Evolutionary conservation across 2,113 vertebrate genomes (phyloP).

Genomic region (Andinoacara biseriatus): DNA sequence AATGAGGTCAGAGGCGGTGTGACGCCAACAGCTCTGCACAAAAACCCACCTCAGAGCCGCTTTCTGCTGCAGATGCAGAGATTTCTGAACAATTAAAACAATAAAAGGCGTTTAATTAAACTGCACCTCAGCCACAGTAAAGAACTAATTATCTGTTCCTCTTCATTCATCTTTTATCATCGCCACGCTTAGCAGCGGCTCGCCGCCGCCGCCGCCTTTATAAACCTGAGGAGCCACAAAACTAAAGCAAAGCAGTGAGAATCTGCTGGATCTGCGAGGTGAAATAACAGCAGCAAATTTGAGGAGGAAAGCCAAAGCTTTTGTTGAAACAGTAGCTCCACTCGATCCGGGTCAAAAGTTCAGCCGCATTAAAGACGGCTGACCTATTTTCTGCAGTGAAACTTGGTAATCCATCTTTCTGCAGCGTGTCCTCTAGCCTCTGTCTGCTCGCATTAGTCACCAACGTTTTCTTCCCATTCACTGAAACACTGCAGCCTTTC

Average conservation of each 20-base stretch:
- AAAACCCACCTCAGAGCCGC: not conserved
- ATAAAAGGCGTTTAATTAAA: conserved; percentile 22
- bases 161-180: not conserved
- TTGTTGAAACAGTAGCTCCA: conserved; percentile 53
- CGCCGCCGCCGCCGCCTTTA: not conserved
- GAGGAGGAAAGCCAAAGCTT: not conserved
- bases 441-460: conserved; percentile 56
- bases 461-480: not conserved
- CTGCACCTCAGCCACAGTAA: not conserved
- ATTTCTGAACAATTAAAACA: conserved; percentile 19
- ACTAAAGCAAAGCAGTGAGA: not conserved
- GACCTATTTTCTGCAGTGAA: conserved; percentile 77
- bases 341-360: conserved; percentile 78
- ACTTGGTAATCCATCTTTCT: conserved; percentile 67
- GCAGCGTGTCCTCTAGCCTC: conserved; percentile 53
- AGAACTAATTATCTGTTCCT: conserved; percentile 4
- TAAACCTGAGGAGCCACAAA: not conserved
- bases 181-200: not conserved
- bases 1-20: conserved; percentile 67
- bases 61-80: not conserved
- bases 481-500: not conserved
- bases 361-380: conserved; percentile 72
- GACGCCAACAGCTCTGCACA: conserved; percentile 36
- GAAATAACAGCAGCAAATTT: conserved; percentile 14
- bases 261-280: not conserved